A percentile compares a stretch with the other conserved stretches of the same genome.
Evolutionary conservation across 2,797 vertebrate species (phyloP).

Genomic region (Dallia pectoralis): DNA sequence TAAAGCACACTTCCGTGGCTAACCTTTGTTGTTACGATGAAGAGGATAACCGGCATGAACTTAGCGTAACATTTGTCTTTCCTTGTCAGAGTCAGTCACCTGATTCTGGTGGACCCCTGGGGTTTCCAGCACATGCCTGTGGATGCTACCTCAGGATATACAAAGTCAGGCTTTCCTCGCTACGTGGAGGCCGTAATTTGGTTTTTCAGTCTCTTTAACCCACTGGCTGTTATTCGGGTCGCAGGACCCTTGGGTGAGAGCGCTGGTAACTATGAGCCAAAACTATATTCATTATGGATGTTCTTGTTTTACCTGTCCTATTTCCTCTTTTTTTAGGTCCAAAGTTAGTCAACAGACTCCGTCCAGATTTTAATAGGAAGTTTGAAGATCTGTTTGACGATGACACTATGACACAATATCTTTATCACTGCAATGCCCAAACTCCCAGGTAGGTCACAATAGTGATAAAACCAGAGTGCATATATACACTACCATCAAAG

Average conservation of each 20-base stretch:
- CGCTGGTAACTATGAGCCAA: neutral
- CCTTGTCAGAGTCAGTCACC: conserved; percentile 80
- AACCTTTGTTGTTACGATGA: neutral
- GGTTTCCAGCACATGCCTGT: conserved; percentile 76
- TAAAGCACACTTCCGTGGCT: neutral
- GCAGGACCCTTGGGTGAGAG: conserved; percentile 84
- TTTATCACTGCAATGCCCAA: conserved; percentile 93
- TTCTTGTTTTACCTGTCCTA: neutral
- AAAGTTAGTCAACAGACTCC: conserved; percentile 84
- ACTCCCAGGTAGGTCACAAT: conserved; percentile 78
- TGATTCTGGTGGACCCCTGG: conserved; percentile 89
- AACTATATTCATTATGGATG: neutral
- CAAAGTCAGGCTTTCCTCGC: conserved; percentile 58
- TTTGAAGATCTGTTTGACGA: conserved; percentile 89
- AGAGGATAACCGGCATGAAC: neutral
- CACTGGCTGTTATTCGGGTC: conserved; percentile 84
- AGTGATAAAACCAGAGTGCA: neutral
- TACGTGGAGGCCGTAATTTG: conserved; percentile 79
- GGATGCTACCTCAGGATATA: conserved; percentile 26
- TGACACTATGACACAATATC: conserved; percentile 88
- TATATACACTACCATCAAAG: neutral
- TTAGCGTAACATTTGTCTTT: neutral
- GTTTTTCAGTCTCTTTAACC: conserved; percentile 81
- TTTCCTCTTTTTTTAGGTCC: conserved; percentile 70
- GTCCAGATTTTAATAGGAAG: conserved; percentile 87